These are phyloP conservation scores for Myxocyprinus asiaticus DNA, from an alignment of 2,113 vertebrate genomes.

Conservation along the genomic window DNA sequence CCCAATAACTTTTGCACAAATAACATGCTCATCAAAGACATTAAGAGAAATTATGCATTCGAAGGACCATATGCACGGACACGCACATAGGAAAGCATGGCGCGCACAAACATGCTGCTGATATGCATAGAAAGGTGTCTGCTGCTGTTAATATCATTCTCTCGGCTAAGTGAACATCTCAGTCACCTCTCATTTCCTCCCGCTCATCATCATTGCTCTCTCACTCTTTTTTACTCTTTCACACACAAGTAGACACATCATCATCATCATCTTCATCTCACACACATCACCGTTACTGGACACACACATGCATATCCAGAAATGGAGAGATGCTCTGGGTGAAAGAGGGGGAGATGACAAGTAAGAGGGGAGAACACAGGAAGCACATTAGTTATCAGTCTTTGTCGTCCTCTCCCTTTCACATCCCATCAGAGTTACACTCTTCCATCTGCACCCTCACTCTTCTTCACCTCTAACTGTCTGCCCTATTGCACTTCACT, in stretches of 20 bases:
- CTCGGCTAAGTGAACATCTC: slow-evolving; percentile 75
- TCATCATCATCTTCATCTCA: slow-evolving; percentile 37
- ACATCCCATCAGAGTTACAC: slow-evolving; percentile 70
- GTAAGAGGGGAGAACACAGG: slow-evolving; percentile 84
- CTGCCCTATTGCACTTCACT: slow-evolving; percentile 83
- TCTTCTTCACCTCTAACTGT: slow-evolving; percentile 63
- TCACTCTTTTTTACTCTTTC: slow-evolving; percentile 17
- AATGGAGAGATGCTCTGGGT: slow-evolving; percentile 67
- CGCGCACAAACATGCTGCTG: background rate
- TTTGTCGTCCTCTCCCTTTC: slow-evolving; percentile 79
- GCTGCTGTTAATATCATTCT: slow-evolving; percentile 69
- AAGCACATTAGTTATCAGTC: slow-evolving; percentile 94
- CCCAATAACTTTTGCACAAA: background rate
- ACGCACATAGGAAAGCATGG: background rate
- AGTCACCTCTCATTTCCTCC: slow-evolving; percentile 64
- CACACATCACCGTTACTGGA: slow-evolving; percentile 23
- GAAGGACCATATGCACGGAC: slow-evolving; percentile 27
- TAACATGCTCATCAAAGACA: background rate
- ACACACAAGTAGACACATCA: slow-evolving; percentile 64
- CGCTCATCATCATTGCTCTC: slow-evolving; percentile 16
- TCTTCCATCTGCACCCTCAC: slow-evolving; percentile 54
- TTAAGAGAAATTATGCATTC: slow-evolving; percentile 19
- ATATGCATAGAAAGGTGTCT: slow-evolving; percentile 37
- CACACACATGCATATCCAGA: slow-evolving; percentile 41
- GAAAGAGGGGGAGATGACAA: slow-evolving; percentile 72